Percentiles rank a stretch among this genome's conserved stretches.
Conservation (phyloP, 1,140 invertebrate species). For the Melipona quadrifasciata region DNA sequence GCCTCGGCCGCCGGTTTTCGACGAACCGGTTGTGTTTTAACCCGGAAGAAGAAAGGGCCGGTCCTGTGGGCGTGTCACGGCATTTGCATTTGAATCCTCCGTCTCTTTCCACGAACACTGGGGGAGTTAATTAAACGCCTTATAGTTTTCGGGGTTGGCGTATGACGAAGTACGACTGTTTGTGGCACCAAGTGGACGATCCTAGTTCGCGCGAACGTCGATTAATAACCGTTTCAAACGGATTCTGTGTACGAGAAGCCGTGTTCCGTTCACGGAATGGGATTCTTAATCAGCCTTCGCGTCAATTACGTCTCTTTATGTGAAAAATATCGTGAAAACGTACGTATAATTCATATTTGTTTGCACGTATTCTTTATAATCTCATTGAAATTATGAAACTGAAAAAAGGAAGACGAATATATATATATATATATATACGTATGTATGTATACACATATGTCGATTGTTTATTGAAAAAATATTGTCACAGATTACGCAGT, state of each 20-base stretch:
- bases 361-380: background rate
- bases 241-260: conserved; percentile 22
- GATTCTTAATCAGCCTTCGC: background rate
- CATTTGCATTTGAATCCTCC: conserved; percentile 73
- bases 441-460: background rate
- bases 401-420: no score
- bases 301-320: background rate
- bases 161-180: conserved; percentile 61
- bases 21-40: conserved; percentile 48
- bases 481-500: conserved; percentile 20
- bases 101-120: conserved; percentile 55
- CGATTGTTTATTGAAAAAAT: background rate
- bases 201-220: conserved; percentile 60
- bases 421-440: background rate
- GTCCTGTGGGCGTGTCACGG: conserved; percentile 56
- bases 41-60: conserved; percentile 59
- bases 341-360: no score
- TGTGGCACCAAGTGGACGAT: conserved; percentile 74
- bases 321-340: background rate
- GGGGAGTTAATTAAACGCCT: conserved; percentile 77
- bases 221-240: conserved; percentile 69
- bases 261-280: background rate
- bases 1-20: conserved; percentile 14
- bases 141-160: conserved; percentile 72
- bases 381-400: background rate